A percentile compares a stretch with the other conserved stretches of the same genome.
Conservation (phyloP, 2,113 vertebrate genomes). For the Upupa epops region DNA sequence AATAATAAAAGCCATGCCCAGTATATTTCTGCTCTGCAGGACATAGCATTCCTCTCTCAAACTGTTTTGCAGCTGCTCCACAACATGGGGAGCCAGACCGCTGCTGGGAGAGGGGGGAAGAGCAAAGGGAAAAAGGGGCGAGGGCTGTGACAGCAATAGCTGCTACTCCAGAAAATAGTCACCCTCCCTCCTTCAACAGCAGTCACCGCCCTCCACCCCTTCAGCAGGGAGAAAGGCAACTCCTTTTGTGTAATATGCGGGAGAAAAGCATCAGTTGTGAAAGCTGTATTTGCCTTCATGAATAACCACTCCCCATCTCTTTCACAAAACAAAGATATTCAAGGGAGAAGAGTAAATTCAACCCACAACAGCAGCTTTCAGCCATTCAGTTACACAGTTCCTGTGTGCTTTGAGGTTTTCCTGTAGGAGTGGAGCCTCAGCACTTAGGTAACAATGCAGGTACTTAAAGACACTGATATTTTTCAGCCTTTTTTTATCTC, state of each 20-base stretch:
- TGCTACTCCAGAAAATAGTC: background rate
- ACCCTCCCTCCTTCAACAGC: background rate
- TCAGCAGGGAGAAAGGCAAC: background rate
- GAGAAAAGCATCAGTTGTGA: background rate
- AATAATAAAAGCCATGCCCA: background rate
- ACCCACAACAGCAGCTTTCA: background rate
- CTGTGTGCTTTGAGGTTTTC: background rate
- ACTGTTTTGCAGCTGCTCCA: background rate
- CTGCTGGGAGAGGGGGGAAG: background rate
- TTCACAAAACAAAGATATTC: background rate
- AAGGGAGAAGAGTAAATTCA: background rate
- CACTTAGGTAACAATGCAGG: background rate
- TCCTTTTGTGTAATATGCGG: background rate
- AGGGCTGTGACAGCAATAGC: background rate
- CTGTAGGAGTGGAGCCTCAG: background rate
- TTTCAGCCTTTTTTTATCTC: background rate
- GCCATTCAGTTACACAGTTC: slow-evolving; percentile 1
- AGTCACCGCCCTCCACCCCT: background rate
- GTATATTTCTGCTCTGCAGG: background rate
- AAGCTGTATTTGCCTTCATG: background rate
- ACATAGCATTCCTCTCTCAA: background rate
- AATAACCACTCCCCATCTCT: background rate
- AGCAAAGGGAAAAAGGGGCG: background rate
- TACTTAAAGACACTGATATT: background rate
- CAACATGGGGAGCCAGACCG: background rate